Percentiles rank a stretch among this genome's conserved stretches.
phyloP scores from a whole-genome alignment of 1,140 invertebrate species.

The Holotrichia oblita region DNA sequence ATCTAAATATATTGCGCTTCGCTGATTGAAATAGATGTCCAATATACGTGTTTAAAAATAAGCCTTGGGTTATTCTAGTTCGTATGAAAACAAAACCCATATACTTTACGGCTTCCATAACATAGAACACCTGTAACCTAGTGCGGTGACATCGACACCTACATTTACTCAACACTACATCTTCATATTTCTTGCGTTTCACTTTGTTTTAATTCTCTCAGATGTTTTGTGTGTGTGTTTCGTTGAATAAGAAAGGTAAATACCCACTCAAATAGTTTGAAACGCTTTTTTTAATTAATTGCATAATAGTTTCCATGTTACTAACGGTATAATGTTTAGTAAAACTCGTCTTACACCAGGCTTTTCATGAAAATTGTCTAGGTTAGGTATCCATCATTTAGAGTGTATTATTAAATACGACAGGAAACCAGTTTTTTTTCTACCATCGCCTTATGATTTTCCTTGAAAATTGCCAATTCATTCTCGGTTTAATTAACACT shows the following conservation, averaged over 20 bases:
- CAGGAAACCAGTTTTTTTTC: background rate
- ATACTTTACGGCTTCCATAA: slow-evolving; percentile 6
- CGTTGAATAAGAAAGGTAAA: background rate
- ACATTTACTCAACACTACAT: background rate
- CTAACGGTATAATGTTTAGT: background rate
- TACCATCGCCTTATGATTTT: too few species aligned
- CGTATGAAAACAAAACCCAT: background rate
- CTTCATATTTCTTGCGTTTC: background rate
- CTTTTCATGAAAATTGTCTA: background rate
- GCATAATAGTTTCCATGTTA: background rate
- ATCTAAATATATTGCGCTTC: slow-evolving; percentile 8
- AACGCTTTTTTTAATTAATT: background rate
- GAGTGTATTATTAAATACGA: background rate
- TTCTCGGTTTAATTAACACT: background rate
- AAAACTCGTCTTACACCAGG: background rate
- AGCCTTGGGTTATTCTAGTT: background rate
- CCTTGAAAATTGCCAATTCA: background rate
- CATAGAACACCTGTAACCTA: slow-evolving; percentile 12
- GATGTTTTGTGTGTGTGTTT: background rate
- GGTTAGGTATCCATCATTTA: too few species aligned
- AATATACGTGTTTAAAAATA: background rate
- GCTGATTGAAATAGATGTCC: background rate
- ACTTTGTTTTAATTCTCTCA: background rate
- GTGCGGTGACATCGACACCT: slow-evolving; percentile 5
- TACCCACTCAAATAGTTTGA: background rate